phyloP scores from a whole-genome alignment of 2,797 vertebrate species.

The Pachyuromys duprasi region DNA sequence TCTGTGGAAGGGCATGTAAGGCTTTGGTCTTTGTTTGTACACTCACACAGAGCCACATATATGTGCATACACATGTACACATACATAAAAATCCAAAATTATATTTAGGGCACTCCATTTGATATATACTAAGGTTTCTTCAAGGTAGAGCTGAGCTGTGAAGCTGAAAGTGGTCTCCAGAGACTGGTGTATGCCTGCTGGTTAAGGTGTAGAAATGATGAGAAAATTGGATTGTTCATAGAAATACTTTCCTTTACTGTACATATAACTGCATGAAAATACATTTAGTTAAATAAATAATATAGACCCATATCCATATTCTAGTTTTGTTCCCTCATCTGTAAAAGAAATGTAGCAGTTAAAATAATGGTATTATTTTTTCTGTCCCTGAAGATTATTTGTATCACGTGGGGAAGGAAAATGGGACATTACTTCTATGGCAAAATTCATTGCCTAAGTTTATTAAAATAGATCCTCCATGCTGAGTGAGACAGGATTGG shows the following conservation, averaged over 20 bases:
- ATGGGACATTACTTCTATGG: neutral
- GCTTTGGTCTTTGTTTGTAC: neutral
- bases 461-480: conserved; percentile 17
- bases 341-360: neutral
- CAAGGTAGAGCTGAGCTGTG: neutral
- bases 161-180: neutral
- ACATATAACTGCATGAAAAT: neutral
- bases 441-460: neutral
- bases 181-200: neutral
- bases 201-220: neutral
- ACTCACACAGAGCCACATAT: neutral
- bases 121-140: neutral
- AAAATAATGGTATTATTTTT: neutral
- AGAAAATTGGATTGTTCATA: neutral
- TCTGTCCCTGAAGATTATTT: neutral
- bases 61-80: neutral
- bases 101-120: neutral
- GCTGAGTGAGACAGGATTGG: neutral
- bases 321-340: neutral
- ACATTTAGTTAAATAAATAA: neutral
- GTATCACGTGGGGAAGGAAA: neutral
- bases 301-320: neutral
- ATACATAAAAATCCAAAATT: no score
- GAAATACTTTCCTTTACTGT: neutral
- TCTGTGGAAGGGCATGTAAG: neutral